phyloP scores from a whole-genome alignment of 2,113 vertebrate genomes.

The Rhipidura dahli region DNA sequence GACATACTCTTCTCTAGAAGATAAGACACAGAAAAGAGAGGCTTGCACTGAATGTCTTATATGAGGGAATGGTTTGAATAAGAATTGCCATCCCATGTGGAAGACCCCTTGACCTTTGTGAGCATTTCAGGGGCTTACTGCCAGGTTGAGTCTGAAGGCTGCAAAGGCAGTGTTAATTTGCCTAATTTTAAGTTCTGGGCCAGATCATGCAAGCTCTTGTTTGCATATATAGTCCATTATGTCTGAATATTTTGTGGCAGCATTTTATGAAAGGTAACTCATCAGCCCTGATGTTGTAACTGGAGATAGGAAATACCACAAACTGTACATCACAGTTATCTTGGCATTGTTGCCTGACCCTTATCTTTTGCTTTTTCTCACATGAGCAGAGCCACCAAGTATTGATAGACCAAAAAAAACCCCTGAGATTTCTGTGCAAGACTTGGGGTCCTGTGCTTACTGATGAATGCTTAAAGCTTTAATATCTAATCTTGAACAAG shows the following conservation, averaged over 20 bases:
- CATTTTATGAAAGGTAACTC: background rate
- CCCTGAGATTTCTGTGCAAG: background rate
- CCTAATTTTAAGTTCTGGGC: background rate
- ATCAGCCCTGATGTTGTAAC: background rate
- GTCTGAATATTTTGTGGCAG: background rate
- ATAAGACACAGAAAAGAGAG: background rate
- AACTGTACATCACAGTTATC: background rate
- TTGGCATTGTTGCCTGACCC: background rate
- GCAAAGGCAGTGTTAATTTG: background rate
- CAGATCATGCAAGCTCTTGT: background rate
- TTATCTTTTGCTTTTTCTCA: background rate
- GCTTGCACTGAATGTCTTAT: background rate
- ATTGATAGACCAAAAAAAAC: accelerated
- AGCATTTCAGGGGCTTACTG: background rate
- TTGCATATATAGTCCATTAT: background rate
- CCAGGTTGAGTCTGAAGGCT: background rate
- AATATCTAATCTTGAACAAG: background rate
- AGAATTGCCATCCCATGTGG: background rate
- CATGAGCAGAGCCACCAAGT: accelerated
- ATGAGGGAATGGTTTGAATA: constrained; percentile 1
- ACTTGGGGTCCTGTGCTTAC: background rate
- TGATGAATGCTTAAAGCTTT: background rate
- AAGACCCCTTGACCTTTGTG: background rate
- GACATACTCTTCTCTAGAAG: background rate
- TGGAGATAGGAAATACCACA: background rate